These are phyloP conservation scores for Noctilio leporinus DNA, from an alignment of 2,113 vertebrate species.

Conservation along the genomic window DNA sequence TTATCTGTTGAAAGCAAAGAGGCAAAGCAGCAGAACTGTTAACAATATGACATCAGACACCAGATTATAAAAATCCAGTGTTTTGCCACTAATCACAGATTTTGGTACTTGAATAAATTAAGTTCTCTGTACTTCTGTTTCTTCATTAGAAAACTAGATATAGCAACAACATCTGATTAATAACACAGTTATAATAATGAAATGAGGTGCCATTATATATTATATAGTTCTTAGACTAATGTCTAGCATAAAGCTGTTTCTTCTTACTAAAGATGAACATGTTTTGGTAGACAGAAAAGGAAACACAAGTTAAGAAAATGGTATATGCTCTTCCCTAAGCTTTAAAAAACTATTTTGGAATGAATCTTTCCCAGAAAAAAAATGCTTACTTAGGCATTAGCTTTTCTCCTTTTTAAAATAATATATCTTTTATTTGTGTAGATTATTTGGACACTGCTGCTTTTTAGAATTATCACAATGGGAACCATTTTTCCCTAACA, in stretches of 20 bases:
- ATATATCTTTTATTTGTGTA: neutral
- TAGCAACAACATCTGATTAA: neutral
- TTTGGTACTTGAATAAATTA: neutral
- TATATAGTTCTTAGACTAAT: neutral
- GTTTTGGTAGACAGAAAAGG: neutral
- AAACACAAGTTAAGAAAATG: neutral
- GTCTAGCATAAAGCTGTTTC: neutral
- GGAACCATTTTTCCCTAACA: neutral
- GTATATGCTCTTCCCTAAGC: neutral
- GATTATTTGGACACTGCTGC: neutral
- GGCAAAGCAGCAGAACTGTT: neutral
- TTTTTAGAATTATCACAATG: neutral
- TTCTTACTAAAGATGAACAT: neutral
- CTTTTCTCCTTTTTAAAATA: neutral
- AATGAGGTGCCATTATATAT: neutral
- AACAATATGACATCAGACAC: neutral
- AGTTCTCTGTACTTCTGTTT: neutral
- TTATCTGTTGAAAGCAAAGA: neutral
- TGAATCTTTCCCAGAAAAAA: neutral
- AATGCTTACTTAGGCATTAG: neutral
- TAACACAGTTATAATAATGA: neutral
- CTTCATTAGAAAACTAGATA: neutral
- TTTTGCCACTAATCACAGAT: neutral
- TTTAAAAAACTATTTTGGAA: neutral
- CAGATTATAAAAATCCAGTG: neutral